Conservation (phyloP, 2,888 invertebrate genomes). For the Epirrita christyi region DNA sequence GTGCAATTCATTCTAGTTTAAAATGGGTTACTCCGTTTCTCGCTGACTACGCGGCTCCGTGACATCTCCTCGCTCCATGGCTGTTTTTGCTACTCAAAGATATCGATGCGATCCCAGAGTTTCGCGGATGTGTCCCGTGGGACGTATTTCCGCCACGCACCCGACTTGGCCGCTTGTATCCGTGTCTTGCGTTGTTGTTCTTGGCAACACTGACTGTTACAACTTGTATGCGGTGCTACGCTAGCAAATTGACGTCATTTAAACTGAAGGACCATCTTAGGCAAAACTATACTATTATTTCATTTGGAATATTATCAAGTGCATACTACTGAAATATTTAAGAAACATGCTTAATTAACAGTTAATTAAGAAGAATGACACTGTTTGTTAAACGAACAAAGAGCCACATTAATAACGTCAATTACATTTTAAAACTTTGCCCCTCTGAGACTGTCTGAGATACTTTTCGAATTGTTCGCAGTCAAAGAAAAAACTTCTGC, state of each 20-base stretch:
- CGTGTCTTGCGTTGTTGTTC: slow-evolving; percentile 41
- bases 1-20: slow-evolving; percentile 82
- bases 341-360: slow-evolving; percentile 8
- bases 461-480: slow-evolving; percentile 55
- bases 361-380: slow-evolving; percentile 22
- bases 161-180: slow-evolving; percentile 34
- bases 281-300: slow-evolving; percentile 2
- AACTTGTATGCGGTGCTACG: slow-evolving; percentile 35
- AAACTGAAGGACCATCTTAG: slow-evolving; percentile 15
- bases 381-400: slow-evolving; percentile 31
- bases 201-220: slow-evolving; percentile 37
- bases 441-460: slow-evolving; percentile 45
- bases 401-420: slow-evolving; percentile 53
- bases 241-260: slow-evolving; percentile 27
- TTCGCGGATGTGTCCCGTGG: slow-evolving; percentile 50
- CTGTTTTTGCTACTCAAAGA: slow-evolving; percentile 61
- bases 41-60: slow-evolving; percentile 76
- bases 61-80: slow-evolving; percentile 64
- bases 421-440: slow-evolving; percentile 56
- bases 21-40: slow-evolving; percentile 80
- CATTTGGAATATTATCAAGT: no score
- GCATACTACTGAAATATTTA: no score
- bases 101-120: slow-evolving; percentile 55
- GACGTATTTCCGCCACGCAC: slow-evolving; percentile 41
- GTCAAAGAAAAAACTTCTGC: slow-evolving; percentile 61